Conservation (phyloP, 2,888 invertebrate species). For the Choristoneura rosaceana region DNA sequence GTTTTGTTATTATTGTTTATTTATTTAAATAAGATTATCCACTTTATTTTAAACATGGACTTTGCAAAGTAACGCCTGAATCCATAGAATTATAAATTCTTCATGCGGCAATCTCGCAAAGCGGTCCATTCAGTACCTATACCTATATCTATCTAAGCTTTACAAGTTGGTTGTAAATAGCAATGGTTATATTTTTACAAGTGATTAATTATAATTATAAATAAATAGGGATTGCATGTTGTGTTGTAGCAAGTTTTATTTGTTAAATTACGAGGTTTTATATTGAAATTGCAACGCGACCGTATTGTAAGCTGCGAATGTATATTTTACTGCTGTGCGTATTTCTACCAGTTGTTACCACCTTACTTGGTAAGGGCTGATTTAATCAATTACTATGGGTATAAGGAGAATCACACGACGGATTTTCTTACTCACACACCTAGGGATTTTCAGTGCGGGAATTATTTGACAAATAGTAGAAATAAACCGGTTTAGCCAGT, state of each 20-base stretch:
- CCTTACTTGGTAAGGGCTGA: neutral
- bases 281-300: conserved; percentile 8
- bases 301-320: neutral
- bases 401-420: no score
- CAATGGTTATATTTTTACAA: neutral
- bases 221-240: conserved; percentile 3
- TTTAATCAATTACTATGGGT: neutral
- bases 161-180: neutral
- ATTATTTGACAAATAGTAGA: no score
- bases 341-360: neutral
- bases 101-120: neutral
- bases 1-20: no score
- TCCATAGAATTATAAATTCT: no score
- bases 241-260: neutral
- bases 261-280: neutral
- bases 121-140: neutral
- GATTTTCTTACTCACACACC: no score
- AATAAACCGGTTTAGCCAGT: no score
- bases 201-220: neutral
- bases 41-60: no score
- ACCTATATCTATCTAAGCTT: no score
- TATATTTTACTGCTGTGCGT: conserved; percentile 2
- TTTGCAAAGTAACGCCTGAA: no score
- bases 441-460: no score
- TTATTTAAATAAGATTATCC: no score